Base-by-base conservation (phyloP, 2,797 vertebrate species). In the Lindbergichthys nudifrons region DNA sequence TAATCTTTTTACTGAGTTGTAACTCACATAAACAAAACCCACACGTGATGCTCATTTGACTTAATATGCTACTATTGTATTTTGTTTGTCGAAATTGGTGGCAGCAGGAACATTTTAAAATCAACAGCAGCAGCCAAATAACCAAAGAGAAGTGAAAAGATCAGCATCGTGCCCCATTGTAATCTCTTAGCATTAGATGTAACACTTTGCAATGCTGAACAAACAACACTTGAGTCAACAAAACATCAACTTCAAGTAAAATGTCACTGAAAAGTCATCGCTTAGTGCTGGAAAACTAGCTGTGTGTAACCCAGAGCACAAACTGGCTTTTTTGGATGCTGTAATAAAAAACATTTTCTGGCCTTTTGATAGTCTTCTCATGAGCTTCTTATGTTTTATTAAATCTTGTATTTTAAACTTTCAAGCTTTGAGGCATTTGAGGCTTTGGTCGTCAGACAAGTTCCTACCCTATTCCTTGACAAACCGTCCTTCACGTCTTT, bases 181-280 rank as follows among this genome's bases (percentile, higher is more conserved):
- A n/a, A 54, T 19, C 47, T 36, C 26, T 32, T 19, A 50, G 26
- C 26, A 51, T 74, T 67, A 71, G 10, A 63, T 51, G 65, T 71
- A 59, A 75, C 73, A 71, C 80, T 47, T 36, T 48, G 52, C 39
- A 2, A 53, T 59, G 62, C 10, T 70, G 59, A 62, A 45, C 58
- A 83, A 83, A 57, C 72, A 80, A 80, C 65, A 69, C 63, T 67
- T 84, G 71, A 79, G 83, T 79, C 73, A 75, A 70, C 73, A 63
- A 43, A 19, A 43, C 58, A 72, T 66, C 42, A 36, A 46, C 45
- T 78, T 48, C 10, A 43, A 54, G 47, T 41, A 75, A 87, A 66
- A 85, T 85, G 65, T 60, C 77, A 80, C 23, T 1, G 19, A 65
- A 80, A 81, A 65, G 70, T 78, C 71, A 73, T 76, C 52, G 14